Evolutionary conservation across 2,797 vertebrate species (phyloP).

Genomic region (Heliangelus exortis): DNA sequence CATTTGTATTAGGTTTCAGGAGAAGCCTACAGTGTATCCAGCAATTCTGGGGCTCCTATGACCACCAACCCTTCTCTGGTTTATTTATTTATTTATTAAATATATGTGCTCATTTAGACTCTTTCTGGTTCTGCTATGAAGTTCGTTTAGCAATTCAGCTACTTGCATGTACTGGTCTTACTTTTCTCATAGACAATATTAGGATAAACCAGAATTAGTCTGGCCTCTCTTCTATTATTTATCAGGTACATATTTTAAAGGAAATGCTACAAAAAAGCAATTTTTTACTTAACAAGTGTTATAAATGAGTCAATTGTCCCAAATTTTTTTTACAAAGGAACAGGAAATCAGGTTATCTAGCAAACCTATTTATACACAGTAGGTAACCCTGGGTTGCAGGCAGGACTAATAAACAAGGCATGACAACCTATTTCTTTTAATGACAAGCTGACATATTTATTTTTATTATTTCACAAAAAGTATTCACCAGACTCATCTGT

Average conservation of each 20-base stretch:
- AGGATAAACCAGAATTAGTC: background rate
- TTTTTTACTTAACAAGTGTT: constrained; percentile 20
- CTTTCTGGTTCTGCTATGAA: constrained; percentile 11
- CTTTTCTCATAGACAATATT: background rate
- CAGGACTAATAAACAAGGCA: constrained; percentile 61
- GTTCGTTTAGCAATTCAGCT: background rate
- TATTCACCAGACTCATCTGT: constrained; percentile 61
- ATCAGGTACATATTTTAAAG: background rate
- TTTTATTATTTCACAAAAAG: constrained; percentile 71
- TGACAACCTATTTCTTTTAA: constrained; percentile 73
- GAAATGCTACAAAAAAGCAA: background rate
- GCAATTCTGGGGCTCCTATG: constrained; percentile 24
- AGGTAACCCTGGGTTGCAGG: constrained; percentile 61
- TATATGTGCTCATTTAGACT: background rate
- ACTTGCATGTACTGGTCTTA: background rate
- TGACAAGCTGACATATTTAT: constrained; percentile 75
- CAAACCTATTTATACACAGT: constrained; percentile 75
- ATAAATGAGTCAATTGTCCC: constrained; percentile 52
- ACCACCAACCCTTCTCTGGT: background rate
- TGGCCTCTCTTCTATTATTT: background rate
- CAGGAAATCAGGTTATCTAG: constrained; percentile 58
- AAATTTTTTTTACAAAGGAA: constrained; percentile 17
- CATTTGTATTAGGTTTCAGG: constrained; percentile 62
- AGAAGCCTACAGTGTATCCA: constrained; percentile 35
- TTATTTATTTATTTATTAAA: background rate